Conservation (phyloP, 1,140 invertebrate species). For the Pantala flavescens region DNA sequence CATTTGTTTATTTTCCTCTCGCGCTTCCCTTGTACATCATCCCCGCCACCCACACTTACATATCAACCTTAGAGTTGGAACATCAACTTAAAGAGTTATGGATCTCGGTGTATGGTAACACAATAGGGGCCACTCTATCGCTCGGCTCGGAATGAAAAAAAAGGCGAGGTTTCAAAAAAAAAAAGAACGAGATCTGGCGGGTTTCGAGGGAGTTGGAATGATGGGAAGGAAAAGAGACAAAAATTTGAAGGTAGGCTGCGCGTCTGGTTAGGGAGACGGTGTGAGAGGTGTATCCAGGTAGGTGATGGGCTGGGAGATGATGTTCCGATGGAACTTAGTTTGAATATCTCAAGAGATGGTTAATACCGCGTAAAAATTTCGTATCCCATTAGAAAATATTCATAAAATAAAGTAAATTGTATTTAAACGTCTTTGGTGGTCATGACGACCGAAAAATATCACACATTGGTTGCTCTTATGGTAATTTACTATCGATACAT, state of each 20-base stretch:
- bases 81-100: slow-evolving; percentile 7
- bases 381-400: no score
- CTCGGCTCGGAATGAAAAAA: neutral
- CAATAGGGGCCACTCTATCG: neutral
- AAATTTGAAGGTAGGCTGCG: slow-evolving; percentile 1
- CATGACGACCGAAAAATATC: no score
- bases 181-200: neutral
- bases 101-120: neutral
- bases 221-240: neutral
- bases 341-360: no score
- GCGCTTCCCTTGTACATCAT: neutral
- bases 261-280: neutral
- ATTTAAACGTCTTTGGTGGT: no score
- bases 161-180: neutral
- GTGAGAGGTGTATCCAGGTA: no score
- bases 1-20: neutral
- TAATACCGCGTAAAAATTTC: no score
- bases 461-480: no score
- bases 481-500: no score
- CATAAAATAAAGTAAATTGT: no score
- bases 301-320: no score
- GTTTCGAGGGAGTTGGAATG: neutral
- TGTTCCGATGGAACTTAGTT: no score
- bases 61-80: neutral
- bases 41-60: neutral